Evolutionary conservation across 1,140 invertebrate species (phyloP).

Genomic region (Leguminivora glycinivorella): DNA sequence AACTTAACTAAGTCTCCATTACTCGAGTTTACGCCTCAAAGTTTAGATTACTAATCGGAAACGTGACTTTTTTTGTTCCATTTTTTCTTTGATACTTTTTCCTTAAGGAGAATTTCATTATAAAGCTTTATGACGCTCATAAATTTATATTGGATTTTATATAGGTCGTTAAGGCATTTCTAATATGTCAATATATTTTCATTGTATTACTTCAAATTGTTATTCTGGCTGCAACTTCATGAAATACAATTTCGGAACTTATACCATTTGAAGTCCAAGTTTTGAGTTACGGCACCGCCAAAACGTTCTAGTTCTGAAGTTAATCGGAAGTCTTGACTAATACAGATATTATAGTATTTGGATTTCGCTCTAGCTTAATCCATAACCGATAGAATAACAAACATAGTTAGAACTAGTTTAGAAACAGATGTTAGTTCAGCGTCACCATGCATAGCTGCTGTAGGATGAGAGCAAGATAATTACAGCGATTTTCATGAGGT

Average conservation of each 20-base stretch:
- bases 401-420: not conserved
- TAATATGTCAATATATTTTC: not conserved
- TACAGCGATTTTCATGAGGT: too few relatives aligned
- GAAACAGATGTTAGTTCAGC: not conserved
- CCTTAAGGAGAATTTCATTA: constrained; percentile 15
- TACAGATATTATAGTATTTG: constrained; percentile 13
- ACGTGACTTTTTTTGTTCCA: constrained; percentile 17
- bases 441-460: too few relatives aligned
- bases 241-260: constrained; percentile 19
- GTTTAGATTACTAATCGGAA: constrained; percentile 19
- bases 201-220: not conserved
- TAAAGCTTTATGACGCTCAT: not conserved
- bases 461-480: too few relatives aligned
- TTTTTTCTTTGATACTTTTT: not conserved
- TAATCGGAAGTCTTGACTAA: not conserved
- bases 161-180: not conserved
- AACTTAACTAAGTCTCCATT: too few relatives aligned
- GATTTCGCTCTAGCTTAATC: not conserved
- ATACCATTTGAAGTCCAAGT: not conserved
- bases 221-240: constrained; percentile 1
- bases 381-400: not conserved
- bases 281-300: not conserved
- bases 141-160: not conserved
- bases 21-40: not conserved
- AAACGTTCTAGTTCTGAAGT: not conserved